Evolutionary conservation across 2,113 vertebrate species (phyloP).

Genomic region (Rhagologus leucostigma): DNA sequence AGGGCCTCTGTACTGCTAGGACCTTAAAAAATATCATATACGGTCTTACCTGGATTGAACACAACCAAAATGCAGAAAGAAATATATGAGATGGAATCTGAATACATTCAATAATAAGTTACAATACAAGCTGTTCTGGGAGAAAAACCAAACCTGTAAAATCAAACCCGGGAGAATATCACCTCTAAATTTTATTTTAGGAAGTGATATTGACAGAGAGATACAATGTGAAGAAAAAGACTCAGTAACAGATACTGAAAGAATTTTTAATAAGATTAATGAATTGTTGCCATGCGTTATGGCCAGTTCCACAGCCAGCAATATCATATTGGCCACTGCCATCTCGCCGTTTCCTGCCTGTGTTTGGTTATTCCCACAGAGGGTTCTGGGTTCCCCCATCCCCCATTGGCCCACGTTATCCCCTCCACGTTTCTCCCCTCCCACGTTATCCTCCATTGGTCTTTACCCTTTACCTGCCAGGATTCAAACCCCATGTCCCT

Average conservation of each 20-base stretch:
- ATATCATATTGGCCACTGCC: too few relatives aligned
- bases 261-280: neutral
- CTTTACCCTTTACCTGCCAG: too few relatives aligned
- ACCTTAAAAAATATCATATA: neutral
- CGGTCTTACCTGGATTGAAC: neutral
- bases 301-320: too few relatives aligned
- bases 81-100: neutral
- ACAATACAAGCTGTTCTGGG: neutral
- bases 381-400: too few relatives aligned
- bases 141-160: neutral
- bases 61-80: neutral
- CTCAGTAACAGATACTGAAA: neutral
- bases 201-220: neutral
- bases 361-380: too few relatives aligned
- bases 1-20: neutral
- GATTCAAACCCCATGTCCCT: too few relatives aligned
- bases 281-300: too few relatives aligned
- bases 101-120: neutral
- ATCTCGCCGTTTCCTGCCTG: too few relatives aligned
- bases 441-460: too few relatives aligned
- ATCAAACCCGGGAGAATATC: neutral
- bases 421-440: too few relatives aligned
- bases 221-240: neutral
- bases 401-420: too few relatives aligned
- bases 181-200: neutral